These are phyloP conservation scores for Acanthurus leucopareius DNA, from an alignment of 2,797 vertebrate species.

Conservation along the genomic window DNA sequence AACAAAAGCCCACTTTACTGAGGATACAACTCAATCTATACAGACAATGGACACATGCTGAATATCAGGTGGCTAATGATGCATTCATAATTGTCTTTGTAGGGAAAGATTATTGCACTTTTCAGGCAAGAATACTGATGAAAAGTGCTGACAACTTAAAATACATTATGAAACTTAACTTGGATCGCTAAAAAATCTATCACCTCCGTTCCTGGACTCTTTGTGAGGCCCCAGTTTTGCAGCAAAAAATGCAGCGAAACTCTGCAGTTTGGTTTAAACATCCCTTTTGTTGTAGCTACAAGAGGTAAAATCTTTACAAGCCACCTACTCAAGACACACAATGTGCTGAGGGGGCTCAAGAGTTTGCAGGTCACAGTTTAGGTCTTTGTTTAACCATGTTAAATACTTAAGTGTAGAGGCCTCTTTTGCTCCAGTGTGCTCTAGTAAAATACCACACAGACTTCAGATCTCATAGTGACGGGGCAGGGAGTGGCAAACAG, in stretches of 20 bases:
- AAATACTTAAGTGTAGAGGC: conserved; percentile 30
- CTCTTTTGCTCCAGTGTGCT: conserved; percentile 32
- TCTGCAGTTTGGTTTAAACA: conserved; percentile 2
- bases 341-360: conserved; percentile 3
- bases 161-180: neutral
- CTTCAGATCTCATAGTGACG: conserved; percentile 44
- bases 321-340: conserved; percentile 25
- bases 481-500: conserved; percentile 46
- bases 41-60: conserved; percentile 14
- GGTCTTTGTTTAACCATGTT: conserved; percentile 45
- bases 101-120: conserved; percentile 26
- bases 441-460: conserved; percentile 48
- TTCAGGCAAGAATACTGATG: conserved; percentile 7
- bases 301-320: conserved; percentile 36
- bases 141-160: conserved; percentile 15
- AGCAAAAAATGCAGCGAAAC: conserved; percentile 7
- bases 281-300: conserved; percentile 12
- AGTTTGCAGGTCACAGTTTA: conserved; percentile 46
- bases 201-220: neutral
- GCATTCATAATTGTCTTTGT: conserved; percentile 17
- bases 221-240: neutral
- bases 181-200: neutral
- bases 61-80: conserved; percentile 1
- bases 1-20: conserved; percentile 44
- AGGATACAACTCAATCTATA: conserved; percentile 29